Percentiles rank a stretch among this genome's conserved stretches.
phyloP scores from a whole-genome alignment of 2,113 vertebrate species.

The Tenebrosternarchus preto region DNA sequence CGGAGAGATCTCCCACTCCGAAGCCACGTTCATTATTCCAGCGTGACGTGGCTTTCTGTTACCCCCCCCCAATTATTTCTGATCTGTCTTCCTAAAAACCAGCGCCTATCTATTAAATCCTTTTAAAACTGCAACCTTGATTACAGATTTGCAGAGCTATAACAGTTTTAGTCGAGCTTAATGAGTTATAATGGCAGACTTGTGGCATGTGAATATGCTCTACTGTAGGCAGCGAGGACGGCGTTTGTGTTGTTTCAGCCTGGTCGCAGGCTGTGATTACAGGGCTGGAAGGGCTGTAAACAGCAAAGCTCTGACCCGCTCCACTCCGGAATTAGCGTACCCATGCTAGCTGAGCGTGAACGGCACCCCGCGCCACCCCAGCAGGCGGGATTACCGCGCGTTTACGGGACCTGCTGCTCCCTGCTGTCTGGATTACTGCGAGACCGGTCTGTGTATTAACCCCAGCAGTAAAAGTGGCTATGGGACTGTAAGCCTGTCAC shows the following conservation, averaged over 20 bases:
- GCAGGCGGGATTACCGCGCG: conserved; percentile 59
- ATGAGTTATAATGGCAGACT: conserved; percentile 60
- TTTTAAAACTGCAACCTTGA: conserved; percentile 48
- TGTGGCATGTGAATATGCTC: conserved; percentile 25
- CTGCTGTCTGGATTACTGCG: conserved; percentile 47
- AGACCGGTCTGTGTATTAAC: conserved; percentile 54
- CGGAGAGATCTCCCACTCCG: neutral
- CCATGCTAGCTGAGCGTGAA: conserved; percentile 44
- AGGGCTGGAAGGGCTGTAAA: conserved; percentile 44
- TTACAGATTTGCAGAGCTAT: conserved; percentile 36
- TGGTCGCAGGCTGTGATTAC: conserved; percentile 47
- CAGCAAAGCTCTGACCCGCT: conserved; percentile 48
- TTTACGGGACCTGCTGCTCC: conserved; percentile 60
- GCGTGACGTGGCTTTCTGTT: conserved; percentile 21
- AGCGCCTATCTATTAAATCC: conserved; percentile 27
- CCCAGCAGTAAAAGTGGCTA: conserved; percentile 55
- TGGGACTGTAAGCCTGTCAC: conserved; percentile 48
- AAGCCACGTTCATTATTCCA: conserved; percentile 38
- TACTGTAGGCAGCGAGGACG: conserved; percentile 5
- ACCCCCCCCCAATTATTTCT: conserved; percentile 48
- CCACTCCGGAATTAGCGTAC: conserved; percentile 54
- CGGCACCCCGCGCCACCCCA: conserved; percentile 33
- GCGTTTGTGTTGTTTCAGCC: conserved; percentile 41
- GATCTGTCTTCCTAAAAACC: conserved; percentile 34
- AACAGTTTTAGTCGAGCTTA: conserved; percentile 53